Evolutionary conservation across 2,797 vertebrate genomes (phyloP).

Genomic region (Danio kyathit): DNA sequence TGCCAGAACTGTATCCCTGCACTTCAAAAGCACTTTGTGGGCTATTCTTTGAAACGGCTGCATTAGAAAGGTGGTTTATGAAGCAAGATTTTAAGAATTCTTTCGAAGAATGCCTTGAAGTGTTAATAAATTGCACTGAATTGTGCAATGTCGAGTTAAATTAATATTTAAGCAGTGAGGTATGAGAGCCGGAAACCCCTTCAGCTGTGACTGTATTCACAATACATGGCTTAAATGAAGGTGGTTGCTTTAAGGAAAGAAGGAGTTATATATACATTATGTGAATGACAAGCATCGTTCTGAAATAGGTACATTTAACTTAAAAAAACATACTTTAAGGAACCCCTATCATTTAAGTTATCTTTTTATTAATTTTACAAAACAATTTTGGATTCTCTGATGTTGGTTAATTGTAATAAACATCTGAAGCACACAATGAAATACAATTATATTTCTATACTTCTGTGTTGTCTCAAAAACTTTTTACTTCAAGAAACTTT

Average conservation of each 20-base stretch:
- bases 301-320: neutral
- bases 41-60: neutral
- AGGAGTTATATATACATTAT: neutral
- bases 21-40: neutral
- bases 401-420: neutral
- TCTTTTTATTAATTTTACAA: neutral
- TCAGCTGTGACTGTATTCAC: neutral
- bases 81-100: neutral
- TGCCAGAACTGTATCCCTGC: neutral
- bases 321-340: neutral
- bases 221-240: neutral
- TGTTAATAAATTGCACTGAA: slow-evolving; percentile 6
- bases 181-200: neutral
- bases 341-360: neutral
- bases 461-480: too few species aligned
- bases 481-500: too few species aligned
- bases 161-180: neutral
- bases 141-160: neutral
- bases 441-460: too few species aligned
- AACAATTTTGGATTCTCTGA: neutral
- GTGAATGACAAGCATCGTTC: too few species aligned
- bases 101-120: neutral
- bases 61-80: neutral
- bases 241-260: neutral
- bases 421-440: too few species aligned